Evolutionary conservation across 2,888 invertebrate species (phyloP).

Genomic region (Sialis lutaria): DNA sequence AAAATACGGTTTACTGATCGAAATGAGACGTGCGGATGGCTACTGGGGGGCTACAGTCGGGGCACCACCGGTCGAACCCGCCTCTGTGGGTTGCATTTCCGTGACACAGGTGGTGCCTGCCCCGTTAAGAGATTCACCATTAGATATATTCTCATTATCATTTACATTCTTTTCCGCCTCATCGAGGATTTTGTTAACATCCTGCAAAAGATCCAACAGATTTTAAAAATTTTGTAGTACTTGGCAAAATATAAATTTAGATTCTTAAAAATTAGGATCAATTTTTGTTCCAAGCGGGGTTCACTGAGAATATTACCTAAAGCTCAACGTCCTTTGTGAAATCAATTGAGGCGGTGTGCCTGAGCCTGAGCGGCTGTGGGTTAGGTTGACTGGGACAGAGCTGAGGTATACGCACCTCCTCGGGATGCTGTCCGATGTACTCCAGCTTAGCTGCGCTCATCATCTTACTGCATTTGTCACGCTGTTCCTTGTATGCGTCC

Average conservation of each 20-base stretch:
- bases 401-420: slow-evolving; percentile 30
- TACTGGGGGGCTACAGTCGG: slow-evolving; percentile 1
- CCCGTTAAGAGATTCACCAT: slow-evolving; percentile 13
- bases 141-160: slow-evolving; percentile 5
- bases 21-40: slow-evolving; percentile 1
- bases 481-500: slow-evolving; percentile 35
- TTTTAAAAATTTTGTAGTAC: slow-evolving; percentile 1
- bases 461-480: slow-evolving; percentile 36
- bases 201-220: slow-evolving; percentile 27
- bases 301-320: slow-evolving; percentile 20
- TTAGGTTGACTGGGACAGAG: slow-evolving; percentile 19
- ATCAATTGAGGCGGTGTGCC: slow-evolving; percentile 24
- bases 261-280: not conserved
- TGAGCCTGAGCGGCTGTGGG: slow-evolving; percentile 6
- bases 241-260: not conserved
- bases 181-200: slow-evolving; percentile 29
- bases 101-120: slow-evolving; percentile 11
- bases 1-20: slow-evolving; percentile 1
- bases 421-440: slow-evolving; percentile 31
- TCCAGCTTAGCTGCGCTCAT: slow-evolving; percentile 34
- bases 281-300: not conserved
- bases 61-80: not conserved
- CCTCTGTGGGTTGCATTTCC: slow-evolving; percentile 1
- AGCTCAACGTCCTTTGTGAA: slow-evolving; percentile 27
- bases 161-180: slow-evolving; percentile 12